Conservation (phyloP, 1,140 invertebrate genomes). For the Drosophila elegans region DNA sequence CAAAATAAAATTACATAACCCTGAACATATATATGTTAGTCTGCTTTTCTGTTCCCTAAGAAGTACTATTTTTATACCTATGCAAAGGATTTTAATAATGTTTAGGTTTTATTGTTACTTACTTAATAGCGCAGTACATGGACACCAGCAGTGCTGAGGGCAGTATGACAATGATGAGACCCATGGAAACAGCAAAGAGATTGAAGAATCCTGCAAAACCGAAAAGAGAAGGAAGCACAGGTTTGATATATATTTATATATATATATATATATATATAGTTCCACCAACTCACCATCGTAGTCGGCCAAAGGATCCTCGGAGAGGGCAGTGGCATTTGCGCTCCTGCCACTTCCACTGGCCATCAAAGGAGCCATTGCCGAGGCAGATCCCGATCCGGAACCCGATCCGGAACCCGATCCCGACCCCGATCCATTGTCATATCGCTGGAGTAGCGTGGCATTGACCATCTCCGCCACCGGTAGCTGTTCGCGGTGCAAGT, state of each 20-base stretch:
- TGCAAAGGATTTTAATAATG: too few species aligned
- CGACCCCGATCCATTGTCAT: constrained; percentile 4
- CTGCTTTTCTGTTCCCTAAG: too few species aligned
- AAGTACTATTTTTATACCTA: too few species aligned
- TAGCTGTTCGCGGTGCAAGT: constrained; percentile 75
- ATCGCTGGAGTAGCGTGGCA: constrained; percentile 58
- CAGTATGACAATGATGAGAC: constrained; percentile 70
- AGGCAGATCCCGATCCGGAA: constrained; percentile 20
- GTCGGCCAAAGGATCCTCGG: constrained; percentile 58
- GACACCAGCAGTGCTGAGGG: constrained; percentile 66
- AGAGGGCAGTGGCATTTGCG: constrained; percentile 57
- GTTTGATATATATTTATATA: too few species aligned
- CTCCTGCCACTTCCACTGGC: constrained; percentile 41
- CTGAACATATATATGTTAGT: too few species aligned
- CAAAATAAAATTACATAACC: too few species aligned
- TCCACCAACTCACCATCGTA: constrained; percentile 54
- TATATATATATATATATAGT: too few species aligned
- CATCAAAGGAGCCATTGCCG: constrained; percentile 62
- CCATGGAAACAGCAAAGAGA: constrained; percentile 70
- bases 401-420: constrained; percentile 14
- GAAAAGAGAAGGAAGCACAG: background rate
- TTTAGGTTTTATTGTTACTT: constrained; percentile 15
- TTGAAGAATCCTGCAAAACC: constrained; percentile 56
- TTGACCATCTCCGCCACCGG: constrained; percentile 66
- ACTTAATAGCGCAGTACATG: constrained; percentile 76